Evolutionary conservation across 2,888 invertebrate species (phyloP).

Genomic region (Dryobota labecula): DNA sequence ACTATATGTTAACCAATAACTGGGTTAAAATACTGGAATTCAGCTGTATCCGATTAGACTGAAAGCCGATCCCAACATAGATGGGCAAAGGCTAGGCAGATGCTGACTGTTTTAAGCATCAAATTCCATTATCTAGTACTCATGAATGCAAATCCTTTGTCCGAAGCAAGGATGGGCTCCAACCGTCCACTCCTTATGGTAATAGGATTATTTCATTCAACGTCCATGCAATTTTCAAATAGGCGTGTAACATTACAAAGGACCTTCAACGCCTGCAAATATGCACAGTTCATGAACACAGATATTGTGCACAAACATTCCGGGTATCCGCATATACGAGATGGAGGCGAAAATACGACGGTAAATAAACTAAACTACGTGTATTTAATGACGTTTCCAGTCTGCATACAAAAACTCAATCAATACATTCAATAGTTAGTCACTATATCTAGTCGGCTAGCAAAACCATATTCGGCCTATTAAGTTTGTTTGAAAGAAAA

Average conservation of each 20-base stretch:
- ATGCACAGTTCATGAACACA: not conserved
- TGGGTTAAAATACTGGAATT: not conserved
- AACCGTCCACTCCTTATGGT: not conserved
- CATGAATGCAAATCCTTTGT: constrained; percentile 18
- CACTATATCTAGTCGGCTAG: not conserved
- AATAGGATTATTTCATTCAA: constrained; percentile 30
- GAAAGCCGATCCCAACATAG: not conserved
- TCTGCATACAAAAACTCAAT: not conserved
- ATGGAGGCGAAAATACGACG: too few relatives aligned
- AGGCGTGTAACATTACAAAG: not conserved
- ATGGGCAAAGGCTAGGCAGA: not conserved
- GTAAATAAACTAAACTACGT: not conserved
- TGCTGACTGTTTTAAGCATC: not conserved
- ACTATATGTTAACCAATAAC: not conserved
- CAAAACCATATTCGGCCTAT: not conserved
- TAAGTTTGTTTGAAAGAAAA: not conserved
- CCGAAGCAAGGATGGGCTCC: not conserved
- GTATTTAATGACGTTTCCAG: not conserved
- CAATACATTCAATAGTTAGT: not conserved
- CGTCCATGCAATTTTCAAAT: constrained; percentile 8
- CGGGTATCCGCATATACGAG: not conserved
- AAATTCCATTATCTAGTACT: constrained; percentile 25
- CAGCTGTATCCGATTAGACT: not conserved
- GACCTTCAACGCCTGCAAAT: not conserved
- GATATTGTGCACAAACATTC: constrained; percentile 7